Base-by-base conservation (phyloP, 2,113 vertebrate genomes). In the Solea senegalensis region DNA sequence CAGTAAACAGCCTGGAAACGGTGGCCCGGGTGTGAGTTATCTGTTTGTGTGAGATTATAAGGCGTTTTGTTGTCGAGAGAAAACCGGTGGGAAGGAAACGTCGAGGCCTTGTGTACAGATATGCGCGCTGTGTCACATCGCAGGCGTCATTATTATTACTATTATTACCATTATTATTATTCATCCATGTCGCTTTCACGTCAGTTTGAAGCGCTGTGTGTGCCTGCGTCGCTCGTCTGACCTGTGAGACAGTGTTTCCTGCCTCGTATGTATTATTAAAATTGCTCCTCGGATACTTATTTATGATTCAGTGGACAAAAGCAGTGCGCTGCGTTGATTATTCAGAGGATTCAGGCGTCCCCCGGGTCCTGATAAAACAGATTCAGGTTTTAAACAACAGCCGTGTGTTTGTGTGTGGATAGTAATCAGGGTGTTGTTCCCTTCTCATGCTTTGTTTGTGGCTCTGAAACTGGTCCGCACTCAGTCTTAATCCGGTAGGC, bases 71-170 rank as follows among this genome's bases (percentile, higher is more conserved):
- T 86, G 76, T 86, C 86, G 86, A 83, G 45, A 64, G 77, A 69
- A 81, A 82, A 54, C 61, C 56, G 71, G 72, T 15, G 39, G 57
- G 60, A 59, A 44, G 51, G 56, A 16, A 64, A 62, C 69, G 69
- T 76, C 51, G 81, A 75, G 90, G 87, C 91, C 90, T 90, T 84
- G 86, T 90, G 86, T 88, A 78, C 76, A 88, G 84, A 85, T 78
- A 88, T 86, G 83, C 80, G 81, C 83, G 67, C 65, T 64, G 74
- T 78, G 85, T 83, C 82, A 81, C 85, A 86, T 65, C 77, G 82
- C 80, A 72, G 78, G 80, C 86, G 85, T 77, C 11, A 12, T 48
- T 48, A 48, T 48, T 48, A 48, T 48, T 48, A 48, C 12, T 48
- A 34, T 2, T 14, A 48, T 48, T 14, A 48, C 10, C 10, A 10